Evolutionary conservation across 2,888 invertebrate species (phyloP), one percentile per base, ranked within the genome.

Genomic region (Eulithis testata): DNA sequence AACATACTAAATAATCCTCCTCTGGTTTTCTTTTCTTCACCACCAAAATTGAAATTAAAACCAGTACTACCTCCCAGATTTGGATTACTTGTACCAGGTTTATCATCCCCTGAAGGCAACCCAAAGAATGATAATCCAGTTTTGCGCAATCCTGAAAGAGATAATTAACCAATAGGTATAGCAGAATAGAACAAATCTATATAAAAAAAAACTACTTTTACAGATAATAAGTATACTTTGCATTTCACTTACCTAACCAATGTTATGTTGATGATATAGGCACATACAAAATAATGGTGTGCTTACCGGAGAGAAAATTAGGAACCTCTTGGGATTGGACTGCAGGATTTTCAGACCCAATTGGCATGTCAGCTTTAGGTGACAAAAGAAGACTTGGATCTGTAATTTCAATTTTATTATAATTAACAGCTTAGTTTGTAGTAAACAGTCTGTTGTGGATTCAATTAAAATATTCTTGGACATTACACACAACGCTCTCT

Each of bases 1-100:
- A 92, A 91, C 83, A 91, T 88, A 82, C 76, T 91, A 72, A 91
- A 91, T 45, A 91, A 75, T 60, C 89, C 86, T 63, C 89, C 84
- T 74, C 86, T 84, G 60, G 62, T 81, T 76, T 88, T 90, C 74
- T 90, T 91, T 45, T 85, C 82, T 60, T 85, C 84, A 44, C 81
- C 81, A 52, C 85, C 84, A 85, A 93, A 93, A 68, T 85, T 86
- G 67, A 93, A 93, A 75, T 76, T 89, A 62, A 91, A 91, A 59
- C 81, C 52, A 51, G 69, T 83, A 67, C 75, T 83, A 40, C 8
- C 40, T 43, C 66, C 79, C 69, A 77, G 76, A 66, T 75, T 79
- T 61, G 76, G 71, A 9, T 65, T 71, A 74, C 69, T 80, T 14
- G 79, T 66, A 60, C 82, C 83, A 66, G 80, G 72, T 45, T 84